These are phyloP conservation scores for Odontothrips loti DNA, from an alignment of 2,888 invertebrate species.

Conservation along the genomic window DNA sequence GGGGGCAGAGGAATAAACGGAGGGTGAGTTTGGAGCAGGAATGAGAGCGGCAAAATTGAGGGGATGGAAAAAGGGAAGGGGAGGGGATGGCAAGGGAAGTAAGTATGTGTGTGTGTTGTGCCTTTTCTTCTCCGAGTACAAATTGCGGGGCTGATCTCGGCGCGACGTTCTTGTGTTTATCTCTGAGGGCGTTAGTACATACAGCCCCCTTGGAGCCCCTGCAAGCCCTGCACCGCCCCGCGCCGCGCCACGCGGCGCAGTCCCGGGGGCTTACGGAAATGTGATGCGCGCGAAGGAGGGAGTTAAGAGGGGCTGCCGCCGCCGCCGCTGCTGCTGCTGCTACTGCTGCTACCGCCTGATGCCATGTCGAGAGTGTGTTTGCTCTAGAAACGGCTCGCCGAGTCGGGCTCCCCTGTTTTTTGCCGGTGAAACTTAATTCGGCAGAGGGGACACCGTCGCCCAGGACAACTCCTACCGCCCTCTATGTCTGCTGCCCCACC, in stretches of 20 bases:
- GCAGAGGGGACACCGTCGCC: background rate
- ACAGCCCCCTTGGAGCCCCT: background rate
- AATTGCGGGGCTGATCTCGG: conserved; percentile 18
- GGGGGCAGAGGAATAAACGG: background rate
- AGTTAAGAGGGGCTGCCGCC: background rate
- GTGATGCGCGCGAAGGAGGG: background rate
- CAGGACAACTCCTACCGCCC: background rate
- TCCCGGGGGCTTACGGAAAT: conserved; percentile 5
- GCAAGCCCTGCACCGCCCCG: background rate
- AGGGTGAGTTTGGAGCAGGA: background rate
- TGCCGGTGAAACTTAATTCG: conserved; percentile 14
- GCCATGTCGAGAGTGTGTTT: conserved; percentile 10
- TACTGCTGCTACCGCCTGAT: background rate
- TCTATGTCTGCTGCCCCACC: background rate
- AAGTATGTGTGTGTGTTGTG: background rate
- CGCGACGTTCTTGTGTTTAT: conserved; percentile 22
- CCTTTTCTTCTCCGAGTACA: conserved; percentile 20
- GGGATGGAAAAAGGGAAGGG: background rate
- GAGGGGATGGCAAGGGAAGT: background rate
- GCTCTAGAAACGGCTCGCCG: background rate
- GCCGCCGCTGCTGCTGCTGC: too few relatives aligned
- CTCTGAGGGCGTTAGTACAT: conserved; percentile 9
- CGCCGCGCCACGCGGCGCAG: background rate
- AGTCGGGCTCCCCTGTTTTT: background rate
- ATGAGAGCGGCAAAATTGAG: background rate